Conservation (phyloP, 2,888 invertebrate genomes). For the Idaea dimidiata region DNA sequence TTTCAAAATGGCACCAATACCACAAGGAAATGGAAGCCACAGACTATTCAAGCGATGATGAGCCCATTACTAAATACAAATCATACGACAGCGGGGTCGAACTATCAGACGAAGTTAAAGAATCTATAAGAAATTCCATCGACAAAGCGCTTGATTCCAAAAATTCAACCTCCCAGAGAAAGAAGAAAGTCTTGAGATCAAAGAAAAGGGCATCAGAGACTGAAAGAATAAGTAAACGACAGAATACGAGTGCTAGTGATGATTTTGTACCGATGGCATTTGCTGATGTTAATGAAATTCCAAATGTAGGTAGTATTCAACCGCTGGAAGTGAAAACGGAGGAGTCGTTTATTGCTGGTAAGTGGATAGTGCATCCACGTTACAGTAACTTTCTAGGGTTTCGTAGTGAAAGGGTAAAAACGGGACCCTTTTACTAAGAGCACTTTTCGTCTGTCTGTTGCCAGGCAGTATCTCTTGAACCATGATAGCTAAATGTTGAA, state of each 20-base stretch:
- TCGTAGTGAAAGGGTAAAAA: neutral
- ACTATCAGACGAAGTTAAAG: neutral
- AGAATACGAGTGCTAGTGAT: neutral
- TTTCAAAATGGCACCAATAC: conserved; percentile 49
- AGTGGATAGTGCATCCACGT: neutral
- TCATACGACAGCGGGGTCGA: neutral
- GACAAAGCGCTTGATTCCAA: neutral
- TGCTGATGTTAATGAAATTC: conserved; percentile 22
- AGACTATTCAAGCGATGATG: conserved; percentile 57
- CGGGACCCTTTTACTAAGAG: too few species aligned
- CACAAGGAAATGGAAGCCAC: conserved; percentile 40
- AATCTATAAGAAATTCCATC: neutral
- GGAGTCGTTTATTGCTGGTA: neutral
- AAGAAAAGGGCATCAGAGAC: neutral
- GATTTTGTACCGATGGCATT: conserved; percentile 9
- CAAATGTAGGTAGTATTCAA: conserved; percentile 45
- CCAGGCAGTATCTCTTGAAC: too few species aligned
- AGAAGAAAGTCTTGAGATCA: neutral
- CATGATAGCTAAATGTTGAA: too few species aligned
- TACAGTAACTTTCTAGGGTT: neutral
- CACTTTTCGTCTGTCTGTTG: too few species aligned
- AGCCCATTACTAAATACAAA: conserved; percentile 64
- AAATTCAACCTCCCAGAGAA: neutral
- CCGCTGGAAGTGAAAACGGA: neutral
- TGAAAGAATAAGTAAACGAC: neutral